A percentile compares a stretch with the other conserved stretches of the same genome.
phyloP scores from a whole-genome alignment of 1,140 invertebrate species.

The Drosophila oshimai region DNA sequence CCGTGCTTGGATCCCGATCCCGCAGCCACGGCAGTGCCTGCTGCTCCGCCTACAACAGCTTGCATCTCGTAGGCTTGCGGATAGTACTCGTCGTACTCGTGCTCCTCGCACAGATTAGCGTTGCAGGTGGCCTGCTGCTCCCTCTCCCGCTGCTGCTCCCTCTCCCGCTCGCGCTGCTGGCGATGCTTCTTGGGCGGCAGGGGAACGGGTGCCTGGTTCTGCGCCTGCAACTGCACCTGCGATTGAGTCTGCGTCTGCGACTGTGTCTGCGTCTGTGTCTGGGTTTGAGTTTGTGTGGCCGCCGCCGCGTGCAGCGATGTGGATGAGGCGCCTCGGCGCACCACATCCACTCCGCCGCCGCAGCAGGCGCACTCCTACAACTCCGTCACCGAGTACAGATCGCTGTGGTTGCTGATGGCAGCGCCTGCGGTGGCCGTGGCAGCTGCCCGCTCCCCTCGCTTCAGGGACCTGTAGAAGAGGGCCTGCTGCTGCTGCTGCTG shows the following conservation, averaged over 20 bases:
- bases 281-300: conserved; percentile 52
- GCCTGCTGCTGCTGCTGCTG: conserved; percentile 67
- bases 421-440: neutral
- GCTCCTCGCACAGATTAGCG: conserved; percentile 74
- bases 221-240: conserved; percentile 31
- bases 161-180: conserved; percentile 40
- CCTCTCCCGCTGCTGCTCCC: conserved; percentile 35
- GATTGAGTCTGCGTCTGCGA: conserved; percentile 38
- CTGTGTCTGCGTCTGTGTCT: conserved; percentile 50
- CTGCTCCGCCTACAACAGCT: neutral
- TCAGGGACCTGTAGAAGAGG: conserved; percentile 75
- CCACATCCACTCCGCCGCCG: conserved; percentile 82
- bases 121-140: conserved; percentile 44
- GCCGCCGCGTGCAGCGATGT: conserved; percentile 66
- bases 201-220: conserved; percentile 55
- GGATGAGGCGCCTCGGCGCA: conserved; percentile 71
- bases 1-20: conserved; percentile 6
- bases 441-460: conserved; percentile 51
- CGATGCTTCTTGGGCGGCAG: conserved; percentile 79
- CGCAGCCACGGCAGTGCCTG: neutral
- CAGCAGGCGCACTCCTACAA: conserved; percentile 83
- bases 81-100: conserved; percentile 78
- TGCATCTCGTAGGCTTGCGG: conserved; percentile 63
- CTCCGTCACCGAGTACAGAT: conserved; percentile 79
- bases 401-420: conserved; percentile 53